Conservation (phyloP, 2,888 invertebrate genomes). For the Metalampra italica region DNA sequence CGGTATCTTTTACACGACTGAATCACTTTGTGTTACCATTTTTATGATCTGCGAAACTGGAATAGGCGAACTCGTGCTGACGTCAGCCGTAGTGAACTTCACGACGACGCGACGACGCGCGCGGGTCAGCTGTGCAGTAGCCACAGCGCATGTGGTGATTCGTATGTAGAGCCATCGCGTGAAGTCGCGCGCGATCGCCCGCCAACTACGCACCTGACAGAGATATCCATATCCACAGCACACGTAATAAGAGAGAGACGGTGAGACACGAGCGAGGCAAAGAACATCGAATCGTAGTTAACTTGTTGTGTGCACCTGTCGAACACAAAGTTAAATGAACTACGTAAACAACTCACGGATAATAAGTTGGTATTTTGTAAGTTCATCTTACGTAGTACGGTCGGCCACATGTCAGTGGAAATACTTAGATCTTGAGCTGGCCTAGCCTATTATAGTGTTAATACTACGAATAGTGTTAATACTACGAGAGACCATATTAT, state of each 20-base stretch:
- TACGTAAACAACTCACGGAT: too few relatives aligned
- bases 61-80: conserved; percentile 44
- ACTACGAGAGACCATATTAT: too few relatives aligned
- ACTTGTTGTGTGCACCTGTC: too few relatives aligned
- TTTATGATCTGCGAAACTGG: conserved; percentile 58
- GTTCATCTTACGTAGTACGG: too few relatives aligned
- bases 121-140: conserved; percentile 39
- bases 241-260: not conserved
- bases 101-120: conserved; percentile 29
- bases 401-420: too few relatives aligned
- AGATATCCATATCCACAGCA: not conserved
- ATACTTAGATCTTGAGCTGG: too few relatives aligned
- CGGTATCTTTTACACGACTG: conserved; percentile 57
- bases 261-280: not conserved
- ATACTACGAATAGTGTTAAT: too few relatives aligned
- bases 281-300: too few relatives aligned
- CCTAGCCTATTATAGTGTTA: too few relatives aligned
- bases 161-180: conserved; percentile 12
- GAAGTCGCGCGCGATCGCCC: conserved; percentile 6
- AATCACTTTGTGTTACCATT: conserved; percentile 64
- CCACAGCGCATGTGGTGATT: conserved; percentile 21
- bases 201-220: conserved; percentile 9
- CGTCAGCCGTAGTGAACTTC: conserved; percentile 31
- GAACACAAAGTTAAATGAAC: too few relatives aligned
- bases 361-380: too few relatives aligned